Evolutionary conservation across 2,888 invertebrate species (phyloP), one percentile per base, ranked within the genome.

Genomic region (Byasa hedistus): DNA sequence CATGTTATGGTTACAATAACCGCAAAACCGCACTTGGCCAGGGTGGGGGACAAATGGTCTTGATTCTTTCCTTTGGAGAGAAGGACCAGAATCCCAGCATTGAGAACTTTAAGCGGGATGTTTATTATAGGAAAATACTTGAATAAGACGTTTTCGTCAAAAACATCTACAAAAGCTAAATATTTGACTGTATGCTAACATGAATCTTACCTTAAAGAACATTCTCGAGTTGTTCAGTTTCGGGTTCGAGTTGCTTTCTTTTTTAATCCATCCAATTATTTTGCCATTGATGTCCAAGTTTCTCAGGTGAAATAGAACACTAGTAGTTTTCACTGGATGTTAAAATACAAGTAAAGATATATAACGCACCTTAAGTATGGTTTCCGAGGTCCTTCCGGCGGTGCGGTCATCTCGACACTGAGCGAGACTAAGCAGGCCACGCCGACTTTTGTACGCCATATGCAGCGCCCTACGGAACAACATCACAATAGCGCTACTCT

Each of bases 361-460:
- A 21, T 60, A 52, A 75, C 75, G 65, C 75, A 90, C 91, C 89
- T 91, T 91, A 71, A 91, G 91, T 70, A 91, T 82, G 39, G 88
- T 90, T 15, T 87, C 85, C 1, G 90, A 84, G 24, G 85, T 86
- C 84, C 82, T 82, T 70, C 85, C 84, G 69, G 83, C 69, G 22
- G 85, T 72, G 63, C 71, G 76, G 70, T 82, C 89, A 86, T 91
- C 89, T 71, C 78, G 77, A 72, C 89, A 89, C 81, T 91, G 91
- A 65, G 83, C 82, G 66, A 91, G 81, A 72, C 86, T 87, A 61
- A 86, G 78, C 65, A 91, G 75, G 0, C 88, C 87, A 70, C 91
- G 89, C 2, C 91, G 79, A 85, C 91, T 91, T 91, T 91, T 91
- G 89, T 91, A 91, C 65, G 91, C 90, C 86, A 86, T 85, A 69